Evolutionary conservation across 2,797 vertebrate species (phyloP).

Genomic region (Dromococcyx pavoninus): DNA sequence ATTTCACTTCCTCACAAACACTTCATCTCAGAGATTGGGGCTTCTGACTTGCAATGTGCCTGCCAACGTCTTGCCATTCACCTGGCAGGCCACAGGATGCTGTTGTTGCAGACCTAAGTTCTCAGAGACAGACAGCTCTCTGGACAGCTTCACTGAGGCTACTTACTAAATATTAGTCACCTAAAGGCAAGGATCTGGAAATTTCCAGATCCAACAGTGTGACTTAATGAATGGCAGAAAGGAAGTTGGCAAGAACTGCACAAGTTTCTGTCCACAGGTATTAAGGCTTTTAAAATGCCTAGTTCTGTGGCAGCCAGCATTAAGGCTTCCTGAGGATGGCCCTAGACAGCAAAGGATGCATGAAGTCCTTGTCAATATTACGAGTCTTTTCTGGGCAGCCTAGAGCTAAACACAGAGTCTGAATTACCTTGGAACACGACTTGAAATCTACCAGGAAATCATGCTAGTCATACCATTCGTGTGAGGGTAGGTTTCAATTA

Average conservation of each 20-base stretch:
- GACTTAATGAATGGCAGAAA: not conserved
- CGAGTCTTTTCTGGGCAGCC: not conserved
- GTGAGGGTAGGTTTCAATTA: not conserved
- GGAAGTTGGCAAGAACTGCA: not conserved
- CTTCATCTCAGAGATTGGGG: not conserved
- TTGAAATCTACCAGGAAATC: not conserved
- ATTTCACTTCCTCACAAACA: not conserved
- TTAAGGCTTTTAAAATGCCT: not conserved
- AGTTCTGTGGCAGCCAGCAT: not conserved
- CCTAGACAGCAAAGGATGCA: not conserved
- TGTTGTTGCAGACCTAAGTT: not conserved
- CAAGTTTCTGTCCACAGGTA: not conserved
- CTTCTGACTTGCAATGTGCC: not conserved
- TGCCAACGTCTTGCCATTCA: not conserved
- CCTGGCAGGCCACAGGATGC: not conserved
- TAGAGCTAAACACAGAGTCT: not conserved
- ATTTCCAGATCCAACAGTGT: not conserved
- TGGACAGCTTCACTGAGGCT: not conserved
- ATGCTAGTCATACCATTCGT: not conserved
- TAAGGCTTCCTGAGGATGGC: not conserved
- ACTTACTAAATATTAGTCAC: not conserved
- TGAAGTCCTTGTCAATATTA: not conserved
- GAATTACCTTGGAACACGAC: not conserved
- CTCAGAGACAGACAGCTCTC: not conserved
- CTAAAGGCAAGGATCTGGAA: not conserved